A percentile compares a stretch with the other conserved stretches of the same genome.
Evolutionary conservation across 2,797 vertebrate genomes (phyloP).

Genomic region (Lepilemur septentrionalis): DNA sequence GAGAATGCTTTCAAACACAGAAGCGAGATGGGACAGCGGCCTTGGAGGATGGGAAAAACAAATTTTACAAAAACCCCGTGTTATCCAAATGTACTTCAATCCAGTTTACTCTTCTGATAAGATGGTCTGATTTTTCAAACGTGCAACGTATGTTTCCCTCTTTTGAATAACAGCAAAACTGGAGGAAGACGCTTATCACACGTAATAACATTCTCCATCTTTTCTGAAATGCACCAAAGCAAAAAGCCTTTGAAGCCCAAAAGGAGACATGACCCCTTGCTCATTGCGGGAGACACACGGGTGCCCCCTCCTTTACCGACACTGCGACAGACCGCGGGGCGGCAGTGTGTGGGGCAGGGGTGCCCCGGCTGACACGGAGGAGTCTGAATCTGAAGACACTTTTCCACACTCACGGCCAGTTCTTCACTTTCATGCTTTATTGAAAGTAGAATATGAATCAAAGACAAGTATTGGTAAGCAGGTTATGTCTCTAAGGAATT

Average conservation of each 20-base stretch:
- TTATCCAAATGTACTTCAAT: rapidly evolving
- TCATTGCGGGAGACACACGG: neutral
- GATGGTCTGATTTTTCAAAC: neutral
- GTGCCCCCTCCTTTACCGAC: neutral
- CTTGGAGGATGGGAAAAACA: neutral
- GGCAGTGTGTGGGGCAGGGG: neutral
- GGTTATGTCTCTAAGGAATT: conserved; percentile 67
- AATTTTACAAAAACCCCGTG: neutral
- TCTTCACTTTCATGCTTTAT: conserved; percentile 79
- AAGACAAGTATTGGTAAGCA: conserved; percentile 74
- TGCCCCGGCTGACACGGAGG: neutral
- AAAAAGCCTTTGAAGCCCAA: neutral
- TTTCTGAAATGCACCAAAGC: neutral
- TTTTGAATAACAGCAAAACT: neutral
- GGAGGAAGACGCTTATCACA: conserved; percentile 28
- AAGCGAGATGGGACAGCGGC: neutral
- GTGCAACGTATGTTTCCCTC: neutral
- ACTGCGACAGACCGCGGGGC: neutral
- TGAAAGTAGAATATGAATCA: conserved; percentile 70
- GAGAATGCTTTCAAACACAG: neutral
- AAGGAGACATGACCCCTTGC: neutral
- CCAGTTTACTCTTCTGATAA: neutral
- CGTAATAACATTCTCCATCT: neutral
- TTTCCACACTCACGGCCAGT: conserved; percentile 63
- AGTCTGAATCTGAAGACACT: conserved; percentile 49